Conservation (phyloP, 1,140 invertebrate species). For the Bursaphelenchus mucronatus region DNA sequence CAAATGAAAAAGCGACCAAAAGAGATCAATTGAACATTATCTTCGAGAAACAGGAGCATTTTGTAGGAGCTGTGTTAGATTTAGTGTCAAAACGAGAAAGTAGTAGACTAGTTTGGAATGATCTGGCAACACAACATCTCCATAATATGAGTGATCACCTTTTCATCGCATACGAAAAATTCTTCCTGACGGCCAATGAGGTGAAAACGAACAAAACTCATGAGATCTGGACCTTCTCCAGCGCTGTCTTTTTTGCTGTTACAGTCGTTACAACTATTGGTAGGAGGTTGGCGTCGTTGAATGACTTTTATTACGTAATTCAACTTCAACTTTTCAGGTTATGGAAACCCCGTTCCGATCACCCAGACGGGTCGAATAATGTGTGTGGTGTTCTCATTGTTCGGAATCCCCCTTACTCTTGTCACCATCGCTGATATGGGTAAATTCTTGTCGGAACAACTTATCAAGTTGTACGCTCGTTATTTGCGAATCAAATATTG, state of each 20-base stretch:
- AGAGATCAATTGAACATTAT: slow-evolving; percentile 51
- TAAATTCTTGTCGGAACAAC: slow-evolving; percentile 58
- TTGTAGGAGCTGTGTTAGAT: slow-evolving; percentile 44
- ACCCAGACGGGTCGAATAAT: slow-evolving; percentile 50
- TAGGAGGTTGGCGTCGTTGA: slow-evolving; percentile 5
- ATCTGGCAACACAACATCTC: slow-evolving; percentile 50
- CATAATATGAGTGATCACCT: slow-evolving; percentile 60
- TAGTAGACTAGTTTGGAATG: slow-evolving; percentile 30
- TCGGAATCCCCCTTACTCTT: slow-evolving; percentile 59
- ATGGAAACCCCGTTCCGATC: slow-evolving; percentile 58
- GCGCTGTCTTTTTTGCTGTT: slow-evolving; percentile 60
- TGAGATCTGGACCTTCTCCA: slow-evolving; percentile 60
- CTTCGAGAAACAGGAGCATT: slow-evolving; percentile 49
- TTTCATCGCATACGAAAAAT: slow-evolving; percentile 55
- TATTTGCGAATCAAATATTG: slow-evolving; percentile 54
- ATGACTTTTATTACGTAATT: neutral
- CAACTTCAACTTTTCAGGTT: slow-evolving; percentile 42
- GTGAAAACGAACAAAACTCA: slow-evolving; percentile 56
- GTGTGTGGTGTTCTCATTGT: slow-evolving; percentile 57
- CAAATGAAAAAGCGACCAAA: slow-evolving; percentile 53
- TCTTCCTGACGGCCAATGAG: slow-evolving; percentile 12
- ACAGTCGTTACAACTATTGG: slow-evolving; percentile 57
- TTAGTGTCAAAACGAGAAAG: slow-evolving; percentile 47
- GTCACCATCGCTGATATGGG: slow-evolving; percentile 60
- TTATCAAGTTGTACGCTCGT: slow-evolving; percentile 59